Percentiles rank a stretch among this genome's conserved stretches.
These are phyloP conservation scores for Pterostichus niger DNA, from an alignment of 2,888 invertebrate genomes.

Conservation along the genomic window DNA sequence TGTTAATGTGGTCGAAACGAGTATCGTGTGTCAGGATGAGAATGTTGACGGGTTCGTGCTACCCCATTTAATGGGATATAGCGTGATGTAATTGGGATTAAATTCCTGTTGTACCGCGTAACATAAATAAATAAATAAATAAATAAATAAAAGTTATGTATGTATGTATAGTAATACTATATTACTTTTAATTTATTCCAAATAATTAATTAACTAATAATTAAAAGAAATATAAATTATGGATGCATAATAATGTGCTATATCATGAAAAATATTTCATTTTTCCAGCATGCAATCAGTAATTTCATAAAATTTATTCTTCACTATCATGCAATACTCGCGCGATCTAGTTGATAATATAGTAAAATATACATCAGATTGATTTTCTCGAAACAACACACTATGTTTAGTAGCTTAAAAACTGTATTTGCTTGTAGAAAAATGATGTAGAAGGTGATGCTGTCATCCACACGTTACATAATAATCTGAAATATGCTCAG, in stretches of 20 bases:
- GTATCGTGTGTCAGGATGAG: no score
- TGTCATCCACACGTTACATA: not conserved
- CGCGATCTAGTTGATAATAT: not conserved
- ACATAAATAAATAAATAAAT: no score
- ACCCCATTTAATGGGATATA: no score
- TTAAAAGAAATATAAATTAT: not conserved
- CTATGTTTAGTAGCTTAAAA: no score
- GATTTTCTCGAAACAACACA: no score
- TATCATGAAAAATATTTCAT: not conserved
- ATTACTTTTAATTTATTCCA: not conserved
- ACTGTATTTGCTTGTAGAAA: not conserved
- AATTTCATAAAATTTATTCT: slow-evolving; percentile 23
- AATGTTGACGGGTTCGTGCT: no score
- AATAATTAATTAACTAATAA: not conserved
- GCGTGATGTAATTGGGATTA: no score
- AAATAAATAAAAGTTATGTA: no score
- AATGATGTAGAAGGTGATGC: not conserved
- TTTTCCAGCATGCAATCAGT: not conserved
- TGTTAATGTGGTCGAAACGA: no score
- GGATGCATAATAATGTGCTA: slow-evolving; percentile 4
- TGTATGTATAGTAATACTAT: not conserved
- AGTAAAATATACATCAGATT: no score
- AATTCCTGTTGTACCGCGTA: no score
- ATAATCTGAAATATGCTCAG: slow-evolving; percentile 16
- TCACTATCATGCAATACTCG: slow-evolving; percentile 4